Base-by-base conservation (phyloP, 1,140 invertebrate genomes). In the Tigriopus japonicus region DNA sequence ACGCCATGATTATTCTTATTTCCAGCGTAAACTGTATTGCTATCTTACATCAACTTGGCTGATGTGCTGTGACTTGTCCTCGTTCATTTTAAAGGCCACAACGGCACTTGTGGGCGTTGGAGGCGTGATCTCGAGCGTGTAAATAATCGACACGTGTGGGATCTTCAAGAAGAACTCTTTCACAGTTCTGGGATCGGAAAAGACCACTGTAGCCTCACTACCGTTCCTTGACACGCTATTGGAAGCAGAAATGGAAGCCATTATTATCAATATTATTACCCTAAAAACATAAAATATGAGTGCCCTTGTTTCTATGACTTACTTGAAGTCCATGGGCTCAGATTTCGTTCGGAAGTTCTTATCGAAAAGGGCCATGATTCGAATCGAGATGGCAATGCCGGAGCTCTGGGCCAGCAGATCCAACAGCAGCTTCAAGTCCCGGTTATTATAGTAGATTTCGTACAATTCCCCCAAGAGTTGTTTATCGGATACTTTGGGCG, bases 321-420 rank as follows among this genome's bases (percentile, higher is more conserved):
- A 35, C 28, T 10, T n/a, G 14, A 54, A 40, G 10, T 58, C 13
- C 28, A 41, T 17, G 13, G 41, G 13, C 17, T 28, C 28, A 43
- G 21, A 40, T 15, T 41, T 58, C 6, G 15, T 23, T 6, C 55
- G 17, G 15, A 58, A 23, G 2, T 40, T 58, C 42, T 42, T 28
- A 58, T 60, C 58, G 41, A 60, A 60, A 9, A 49, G 43, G 9
- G 42, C 23, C 15, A 60, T 15, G 10, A 60, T 13, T n/a, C 28
- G 14, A 17, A 60, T 17, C 1, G 42, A 49, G 21, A 15, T 42
- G 14, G 58, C 23, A 52, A 60, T 28, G 3, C 58, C 58, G 1
- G 42, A 52, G 15, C 58, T 60, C 12, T 42, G 49, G 42, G 58
- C 42, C 15, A 60, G 21, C 43, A 60, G 23, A 52, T 60, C 58